phyloP scores from a whole-genome alignment of 2,888 invertebrate species.

The Trisateles emortualis region DNA sequence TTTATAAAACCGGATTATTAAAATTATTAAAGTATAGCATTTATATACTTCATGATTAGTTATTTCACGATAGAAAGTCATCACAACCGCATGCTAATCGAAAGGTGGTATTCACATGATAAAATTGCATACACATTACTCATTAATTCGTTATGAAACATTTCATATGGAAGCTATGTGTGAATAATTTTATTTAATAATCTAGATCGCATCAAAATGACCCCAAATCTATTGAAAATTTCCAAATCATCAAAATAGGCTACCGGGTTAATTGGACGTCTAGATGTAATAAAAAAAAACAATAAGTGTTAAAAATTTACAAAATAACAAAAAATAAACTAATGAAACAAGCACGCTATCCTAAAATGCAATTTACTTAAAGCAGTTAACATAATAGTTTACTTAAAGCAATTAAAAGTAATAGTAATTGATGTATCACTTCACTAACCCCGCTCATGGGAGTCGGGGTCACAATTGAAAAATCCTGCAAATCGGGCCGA shows the following conservation, averaged over 20 bases:
- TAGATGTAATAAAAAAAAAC: conserved; percentile 59
- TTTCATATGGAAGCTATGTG: conserved; percentile 58
- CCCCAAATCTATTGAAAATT: conserved; percentile 67
- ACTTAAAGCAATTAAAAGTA: conserved; percentile 66
- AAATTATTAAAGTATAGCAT: conserved; percentile 6
- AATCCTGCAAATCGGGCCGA: conserved; percentile 83
- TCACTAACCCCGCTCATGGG: conserved; percentile 67
- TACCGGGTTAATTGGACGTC: conserved; percentile 75
- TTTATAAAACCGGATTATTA: conserved; percentile 4
- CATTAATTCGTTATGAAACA: conserved; percentile 55
- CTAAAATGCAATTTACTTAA: conserved; percentile 72
- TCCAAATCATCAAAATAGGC: conserved; percentile 62
- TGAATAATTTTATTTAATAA: conserved; percentile 56
- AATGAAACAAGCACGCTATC: conserved; percentile 79
- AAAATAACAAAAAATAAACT: conserved; percentile 78
- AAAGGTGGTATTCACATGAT: conserved; percentile 43
- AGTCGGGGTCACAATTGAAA: conserved; percentile 64
- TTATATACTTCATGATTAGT: conserved; percentile 12
- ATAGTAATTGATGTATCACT: conserved; percentile 63
- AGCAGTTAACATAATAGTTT: conserved; percentile 77
- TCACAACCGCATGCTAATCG: conserved; percentile 49
- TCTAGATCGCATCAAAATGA: conserved; percentile 60
- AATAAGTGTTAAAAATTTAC: conserved; percentile 80
- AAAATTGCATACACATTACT: conserved; percentile 57
- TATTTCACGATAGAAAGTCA: conserved; percentile 12